Percentiles rank a stretch among this genome's conserved stretches.
Evolutionary conservation across 2,888 invertebrate genomes (phyloP).

Genomic region (Ligdia adustata): DNA sequence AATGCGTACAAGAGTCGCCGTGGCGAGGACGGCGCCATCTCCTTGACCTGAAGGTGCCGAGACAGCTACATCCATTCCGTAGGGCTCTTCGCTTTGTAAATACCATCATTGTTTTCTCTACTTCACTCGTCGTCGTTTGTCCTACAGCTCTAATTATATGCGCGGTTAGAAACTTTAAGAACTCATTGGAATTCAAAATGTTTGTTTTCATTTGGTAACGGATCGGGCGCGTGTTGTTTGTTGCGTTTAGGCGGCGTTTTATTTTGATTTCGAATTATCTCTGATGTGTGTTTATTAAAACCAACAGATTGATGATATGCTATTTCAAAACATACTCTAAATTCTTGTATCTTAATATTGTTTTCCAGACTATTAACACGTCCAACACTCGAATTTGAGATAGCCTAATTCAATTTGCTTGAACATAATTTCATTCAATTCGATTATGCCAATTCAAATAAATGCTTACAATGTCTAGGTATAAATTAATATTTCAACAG

Average conservation of each 20-base stretch:
- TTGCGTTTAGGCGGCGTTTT: slow-evolving; percentile 3
- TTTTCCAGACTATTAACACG: slow-evolving; percentile 7
- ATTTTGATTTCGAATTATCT: slow-evolving; percentile 9
- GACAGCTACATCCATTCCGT: slow-evolving; percentile 17
- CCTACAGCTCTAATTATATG: slow-evolving; percentile 24
- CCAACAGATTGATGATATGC: slow-evolving; percentile 5
- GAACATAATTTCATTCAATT: too few species aligned
- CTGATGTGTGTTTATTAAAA: slow-evolving; percentile 8
- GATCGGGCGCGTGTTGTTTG: slow-evolving; percentile 15
- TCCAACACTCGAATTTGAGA: too few species aligned
- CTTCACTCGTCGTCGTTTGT: slow-evolving; percentile 18
- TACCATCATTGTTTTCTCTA: neutral
- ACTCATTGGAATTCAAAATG: slow-evolving; percentile 18
- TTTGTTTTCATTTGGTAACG: slow-evolving; percentile 19
- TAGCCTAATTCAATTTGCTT: slow-evolving; percentile 6
- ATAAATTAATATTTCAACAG: neutral
- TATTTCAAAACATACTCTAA: slow-evolving; percentile 5
- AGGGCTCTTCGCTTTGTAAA: slow-evolving; percentile 24
- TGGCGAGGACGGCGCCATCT: slow-evolving; percentile 46
- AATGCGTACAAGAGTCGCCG: slow-evolving; percentile 13
- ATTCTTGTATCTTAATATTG: neutral
- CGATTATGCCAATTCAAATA: too few species aligned
- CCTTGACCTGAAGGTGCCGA: slow-evolving; percentile 57
- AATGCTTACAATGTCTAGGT: too few species aligned
- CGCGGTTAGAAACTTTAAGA: slow-evolving; percentile 28